phyloP scores from a whole-genome alignment of 2,888 invertebrate species.

The Cerceris ruficornis region DNA sequence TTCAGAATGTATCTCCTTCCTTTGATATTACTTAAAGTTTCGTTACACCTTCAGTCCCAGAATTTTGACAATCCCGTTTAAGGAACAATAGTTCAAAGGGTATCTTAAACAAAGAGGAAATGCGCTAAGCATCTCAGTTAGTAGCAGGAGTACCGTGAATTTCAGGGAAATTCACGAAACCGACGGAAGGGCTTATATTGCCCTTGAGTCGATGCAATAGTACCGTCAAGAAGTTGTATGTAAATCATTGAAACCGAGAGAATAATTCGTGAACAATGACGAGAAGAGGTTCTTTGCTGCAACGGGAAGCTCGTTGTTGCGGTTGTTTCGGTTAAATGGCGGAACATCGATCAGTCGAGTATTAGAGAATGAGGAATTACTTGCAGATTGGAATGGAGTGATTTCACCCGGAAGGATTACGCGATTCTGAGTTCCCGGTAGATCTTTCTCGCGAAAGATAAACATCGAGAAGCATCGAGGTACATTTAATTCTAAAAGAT shows the following conservation, averaged over 20 bases:
- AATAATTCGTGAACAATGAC: constrained; percentile 44
- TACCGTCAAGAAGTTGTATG: constrained; percentile 33
- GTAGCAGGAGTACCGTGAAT: constrained; percentile 23
- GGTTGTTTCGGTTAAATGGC: constrained; percentile 12
- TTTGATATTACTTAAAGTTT: too few species aligned
- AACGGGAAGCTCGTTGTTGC: constrained; percentile 50
- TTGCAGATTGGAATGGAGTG: constrained; percentile 48
- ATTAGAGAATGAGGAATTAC: constrained; percentile 45
- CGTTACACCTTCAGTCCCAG: too few species aligned
- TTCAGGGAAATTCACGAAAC: constrained; percentile 17
- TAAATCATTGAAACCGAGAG: constrained; percentile 31
- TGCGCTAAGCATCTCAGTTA: too few species aligned
- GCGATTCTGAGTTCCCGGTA: constrained; percentile 36
- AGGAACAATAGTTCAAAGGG: too few species aligned
- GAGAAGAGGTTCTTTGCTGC: constrained; percentile 41
- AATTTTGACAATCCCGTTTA: too few species aligned
- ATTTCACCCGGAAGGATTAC: constrained; percentile 33
- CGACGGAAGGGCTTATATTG: neutral
- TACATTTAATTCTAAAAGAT: too few species aligned
- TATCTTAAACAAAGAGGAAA: too few species aligned
- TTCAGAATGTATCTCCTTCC: too few species aligned
- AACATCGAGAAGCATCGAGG: too few species aligned
- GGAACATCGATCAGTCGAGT: constrained; percentile 29
- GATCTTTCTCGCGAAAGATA: constrained; percentile 25
- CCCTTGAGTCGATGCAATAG: neutral